These are phyloP conservation scores for Criorhina ranunculi DNA, from an alignment of 2,888 invertebrate species.

Conservation along the genomic window DNA sequence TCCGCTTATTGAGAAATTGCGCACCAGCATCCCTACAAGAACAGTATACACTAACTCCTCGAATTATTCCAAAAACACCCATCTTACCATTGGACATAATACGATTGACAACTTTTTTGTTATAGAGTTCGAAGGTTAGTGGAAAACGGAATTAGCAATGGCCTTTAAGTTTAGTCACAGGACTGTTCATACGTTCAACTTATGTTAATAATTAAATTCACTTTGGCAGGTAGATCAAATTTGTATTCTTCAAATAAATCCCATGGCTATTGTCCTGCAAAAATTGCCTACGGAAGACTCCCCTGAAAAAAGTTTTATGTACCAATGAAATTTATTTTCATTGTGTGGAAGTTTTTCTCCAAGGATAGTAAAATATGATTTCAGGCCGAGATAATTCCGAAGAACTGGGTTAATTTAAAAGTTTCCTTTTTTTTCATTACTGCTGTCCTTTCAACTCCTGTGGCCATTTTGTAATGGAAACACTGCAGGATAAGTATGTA, in stretches of 20 bases:
- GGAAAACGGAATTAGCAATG: slow-evolving; percentile 25
- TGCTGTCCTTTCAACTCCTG: background rate
- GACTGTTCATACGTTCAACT: slow-evolving; percentile 1
- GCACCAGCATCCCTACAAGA: background rate
- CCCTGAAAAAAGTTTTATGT: background rate
- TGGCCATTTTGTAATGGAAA: slow-evolving; percentile 10
- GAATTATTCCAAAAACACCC: background rate
- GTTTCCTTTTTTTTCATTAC: background rate
- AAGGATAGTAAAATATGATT: slow-evolving; percentile 12
- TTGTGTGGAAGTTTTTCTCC: background rate
- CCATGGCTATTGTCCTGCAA: slow-evolving; percentile 7
- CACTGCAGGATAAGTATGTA: background rate
- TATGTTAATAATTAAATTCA: slow-evolving; percentile 47
- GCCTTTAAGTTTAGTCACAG: slow-evolving; percentile 15
- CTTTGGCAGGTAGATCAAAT: slow-evolving; percentile 21
- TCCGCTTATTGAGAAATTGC: slow-evolving; percentile 14
- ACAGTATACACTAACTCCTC: slow-evolving; percentile 1
- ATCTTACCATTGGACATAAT: slow-evolving; percentile 8
- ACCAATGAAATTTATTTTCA: slow-evolving; percentile 11
- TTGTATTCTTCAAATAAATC: slow-evolving; percentile 16
- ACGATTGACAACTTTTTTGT: slow-evolving; percentile 22
- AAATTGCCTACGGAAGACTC: background rate
- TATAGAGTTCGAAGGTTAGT: background rate
- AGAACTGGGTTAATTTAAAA: slow-evolving; percentile 38
- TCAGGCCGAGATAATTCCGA: background rate